Percentiles rank a stretch among this genome's conserved stretches.
These are phyloP conservation scores for Galago senegalensis DNA, from an alignment of 2,797 vertebrate species.

Conservation along the genomic window DNA sequence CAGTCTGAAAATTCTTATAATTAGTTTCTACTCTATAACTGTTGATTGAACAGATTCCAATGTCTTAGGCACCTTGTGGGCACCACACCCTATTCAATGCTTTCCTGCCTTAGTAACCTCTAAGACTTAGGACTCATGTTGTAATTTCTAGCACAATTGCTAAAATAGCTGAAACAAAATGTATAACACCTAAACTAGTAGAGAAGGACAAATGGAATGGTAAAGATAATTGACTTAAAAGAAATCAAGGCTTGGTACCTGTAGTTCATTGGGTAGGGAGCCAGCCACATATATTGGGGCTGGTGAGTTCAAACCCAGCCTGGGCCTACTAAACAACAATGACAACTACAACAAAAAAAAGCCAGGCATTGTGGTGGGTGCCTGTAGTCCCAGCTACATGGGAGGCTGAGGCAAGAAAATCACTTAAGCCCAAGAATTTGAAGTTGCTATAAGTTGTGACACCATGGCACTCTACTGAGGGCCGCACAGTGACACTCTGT, in stretches of 20 bases:
- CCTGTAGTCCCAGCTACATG: too few species aligned
- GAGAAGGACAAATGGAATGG: conserved; percentile 55
- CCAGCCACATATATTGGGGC: too few species aligned
- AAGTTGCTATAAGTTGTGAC: too few species aligned
- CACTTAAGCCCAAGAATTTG: too few species aligned
- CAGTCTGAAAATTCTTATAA: neutral
- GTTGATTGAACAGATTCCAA: conserved; percentile 24
- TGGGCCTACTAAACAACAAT: too few species aligned
- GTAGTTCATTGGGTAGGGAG: too few species aligned
- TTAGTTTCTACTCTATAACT: conserved; percentile 39
- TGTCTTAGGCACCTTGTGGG: neutral
- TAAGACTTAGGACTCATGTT: conserved; percentile 17
- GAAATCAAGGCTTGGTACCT: neutral
- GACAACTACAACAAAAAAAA: too few species aligned
- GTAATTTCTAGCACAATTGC: conserved; percentile 45
- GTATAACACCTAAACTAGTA: neutral
- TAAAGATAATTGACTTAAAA: conserved; percentile 40
- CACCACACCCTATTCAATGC: neutral
- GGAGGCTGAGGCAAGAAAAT: too few species aligned
- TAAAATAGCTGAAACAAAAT: conserved; percentile 35
- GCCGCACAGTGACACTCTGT: too few species aligned
- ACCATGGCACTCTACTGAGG: too few species aligned
- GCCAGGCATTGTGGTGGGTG: too few species aligned
- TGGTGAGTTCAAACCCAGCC: too few species aligned
- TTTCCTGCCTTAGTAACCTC: neutral